These are phyloP conservation scores for Porphyrio hochstetteri DNA, from an alignment of 2,113 vertebrate genomes.

Conservation along the genomic window DNA sequence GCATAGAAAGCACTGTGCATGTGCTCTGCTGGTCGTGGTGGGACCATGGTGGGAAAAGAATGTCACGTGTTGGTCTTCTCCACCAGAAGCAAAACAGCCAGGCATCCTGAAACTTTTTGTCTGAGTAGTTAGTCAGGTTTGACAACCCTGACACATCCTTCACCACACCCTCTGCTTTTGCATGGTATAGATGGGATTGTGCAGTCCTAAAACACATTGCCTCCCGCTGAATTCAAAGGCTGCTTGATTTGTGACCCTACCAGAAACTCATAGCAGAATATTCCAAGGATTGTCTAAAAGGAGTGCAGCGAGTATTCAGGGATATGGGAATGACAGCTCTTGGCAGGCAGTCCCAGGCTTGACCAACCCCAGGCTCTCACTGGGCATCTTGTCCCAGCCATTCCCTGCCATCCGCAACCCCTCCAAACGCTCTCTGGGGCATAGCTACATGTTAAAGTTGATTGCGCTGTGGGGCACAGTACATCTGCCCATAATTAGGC, in stretches of 20 bases:
- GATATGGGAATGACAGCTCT: not conserved
- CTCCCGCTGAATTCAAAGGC: not conserved
- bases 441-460: not conserved
- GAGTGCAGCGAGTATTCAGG: not conserved
- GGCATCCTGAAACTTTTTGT: constrained; percentile 63
- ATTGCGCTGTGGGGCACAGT: not conserved
- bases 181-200: constrained; percentile 21
- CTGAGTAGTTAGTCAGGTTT: constrained; percentile 64
- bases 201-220: not conserved
- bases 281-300: not conserved
- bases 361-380: not conserved
- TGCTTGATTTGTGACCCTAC: not conserved
- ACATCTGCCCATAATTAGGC: not conserved
- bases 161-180: constrained; percentile 64
- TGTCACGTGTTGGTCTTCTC: not conserved
- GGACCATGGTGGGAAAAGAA: constrained; percentile 2
- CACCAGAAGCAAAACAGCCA: constrained; percentile 42
- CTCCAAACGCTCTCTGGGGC: not conserved
- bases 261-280: not conserved
- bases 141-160: not conserved
- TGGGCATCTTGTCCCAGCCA: not conserved
- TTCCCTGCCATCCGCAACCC: not conserved
- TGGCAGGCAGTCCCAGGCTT: not conserved
- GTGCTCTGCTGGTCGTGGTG: not conserved
- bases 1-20: not conserved